Evolutionary conservation across 2,888 invertebrate species (phyloP), one percentile per base, ranked within the genome.

Genomic region (Noctua janthe): DNA sequence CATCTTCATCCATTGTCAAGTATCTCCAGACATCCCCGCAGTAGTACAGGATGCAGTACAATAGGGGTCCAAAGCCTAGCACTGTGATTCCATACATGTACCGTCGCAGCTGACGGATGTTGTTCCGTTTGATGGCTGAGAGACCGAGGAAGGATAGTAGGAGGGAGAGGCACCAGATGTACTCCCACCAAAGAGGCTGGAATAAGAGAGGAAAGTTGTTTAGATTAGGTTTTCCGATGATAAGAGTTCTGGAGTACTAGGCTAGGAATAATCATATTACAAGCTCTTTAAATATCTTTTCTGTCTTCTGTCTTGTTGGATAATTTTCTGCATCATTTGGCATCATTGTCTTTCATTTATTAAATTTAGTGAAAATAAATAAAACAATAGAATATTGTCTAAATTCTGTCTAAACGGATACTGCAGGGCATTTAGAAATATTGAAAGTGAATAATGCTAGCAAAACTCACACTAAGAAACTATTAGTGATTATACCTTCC

Each of bases 141-240:
- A 99, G 97, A 10, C 99, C 99, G 80, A 99, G 96, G 94, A 99
- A 98, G 23, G 99, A 98, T 64, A 99, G 97, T 56, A 99, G 94
- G 80, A 99, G 96, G 90, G 99, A 99, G 43, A 98, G 95, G 89
- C 99, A 98, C 99, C 99, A 99, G 91, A 98, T 97, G 95, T 99
- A 99, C 95, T 99, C 99, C 99, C 99, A 99, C 96, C 98, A 97
- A 71, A 98, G 96, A 2, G 99, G 99, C 98, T 98, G 96, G 77
- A 97, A 97, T 76, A 6, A 43, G 8, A 74, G 2, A 74, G 39
- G 20, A 0, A 20, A 4, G 6, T 15, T 51, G 17, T 64, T 73
- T 23, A 70, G 29, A 29, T 62, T 13, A 17, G 43, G 23, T 54
- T n/a, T 64, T 13, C 23, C 43, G 15, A 56, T 29, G 1, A n/a